Evolutionary conservation across 1,140 invertebrate species (phyloP).

Genomic region (Drosophila auraria): DNA sequence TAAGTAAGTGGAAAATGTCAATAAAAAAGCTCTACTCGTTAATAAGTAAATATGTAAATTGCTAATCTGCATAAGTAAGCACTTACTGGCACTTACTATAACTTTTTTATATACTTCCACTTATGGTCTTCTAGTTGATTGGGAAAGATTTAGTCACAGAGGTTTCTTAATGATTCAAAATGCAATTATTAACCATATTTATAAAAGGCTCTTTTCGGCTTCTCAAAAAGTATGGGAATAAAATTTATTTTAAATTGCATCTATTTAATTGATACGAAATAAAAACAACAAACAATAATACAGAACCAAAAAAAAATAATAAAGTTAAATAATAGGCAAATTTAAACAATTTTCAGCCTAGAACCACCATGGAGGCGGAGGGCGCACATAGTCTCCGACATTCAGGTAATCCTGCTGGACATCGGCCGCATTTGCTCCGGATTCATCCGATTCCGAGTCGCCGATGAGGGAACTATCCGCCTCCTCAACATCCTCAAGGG

Average conservation of each 20-base stretch:
- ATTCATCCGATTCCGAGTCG: background rate
- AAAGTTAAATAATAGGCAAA: background rate
- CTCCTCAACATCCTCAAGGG: background rate
- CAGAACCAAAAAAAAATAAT: background rate
- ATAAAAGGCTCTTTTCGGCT: background rate
- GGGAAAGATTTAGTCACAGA: no score
- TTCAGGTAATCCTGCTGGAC: slow-evolving; percentile 34
- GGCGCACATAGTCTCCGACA: slow-evolving; percentile 24
- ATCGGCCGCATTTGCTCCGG: background rate
- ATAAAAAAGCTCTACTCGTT: background rate
- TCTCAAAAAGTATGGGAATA: no score
- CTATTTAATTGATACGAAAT: background rate
- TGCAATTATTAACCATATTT: background rate
- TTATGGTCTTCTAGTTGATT: no score
- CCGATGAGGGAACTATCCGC: background rate
- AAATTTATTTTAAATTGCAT: no score
- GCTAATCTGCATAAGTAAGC: background rate
- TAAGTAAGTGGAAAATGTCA: background rate
- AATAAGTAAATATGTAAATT: no score
- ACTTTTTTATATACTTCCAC: no score
- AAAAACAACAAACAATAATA: background rate
- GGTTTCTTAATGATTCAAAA: no score
- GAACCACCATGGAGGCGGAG: slow-evolving; percentile 44
- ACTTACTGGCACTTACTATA: background rate
- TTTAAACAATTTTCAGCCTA: background rate